Conservation (phyloP, 2,888 invertebrate species). For the Nymphalis polychloros region DNA sequence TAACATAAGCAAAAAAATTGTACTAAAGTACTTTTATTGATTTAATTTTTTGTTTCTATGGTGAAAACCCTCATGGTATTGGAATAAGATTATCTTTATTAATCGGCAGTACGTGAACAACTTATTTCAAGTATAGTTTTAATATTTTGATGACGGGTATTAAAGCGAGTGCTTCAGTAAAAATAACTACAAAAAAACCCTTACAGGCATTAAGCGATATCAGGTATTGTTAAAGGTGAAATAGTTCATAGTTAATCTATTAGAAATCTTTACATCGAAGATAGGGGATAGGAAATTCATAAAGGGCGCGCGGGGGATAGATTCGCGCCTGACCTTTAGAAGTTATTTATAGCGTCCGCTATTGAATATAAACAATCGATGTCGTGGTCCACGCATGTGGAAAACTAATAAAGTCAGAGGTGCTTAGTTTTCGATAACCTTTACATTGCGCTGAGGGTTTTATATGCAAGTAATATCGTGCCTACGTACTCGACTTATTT, state of each 20-base stretch:
- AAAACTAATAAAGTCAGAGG: conserved; percentile 39
- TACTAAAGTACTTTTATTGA: conserved; percentile 65
- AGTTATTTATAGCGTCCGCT: conserved; percentile 67
- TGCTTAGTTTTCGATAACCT: conserved; percentile 33
- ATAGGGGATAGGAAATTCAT: conserved; percentile 45
- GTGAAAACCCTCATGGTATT: conserved; percentile 49
- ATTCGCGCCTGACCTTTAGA: conserved; percentile 73
- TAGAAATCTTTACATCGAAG: conserved; percentile 15
- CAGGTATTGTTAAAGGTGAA: conserved; percentile 50
- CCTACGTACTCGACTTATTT: conserved; percentile 34
- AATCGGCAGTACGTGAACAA: conserved; percentile 17
- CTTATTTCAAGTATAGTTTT: conserved; percentile 13
- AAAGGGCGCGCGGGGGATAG: conserved; percentile 63
- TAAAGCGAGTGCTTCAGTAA: conserved; percentile 73
- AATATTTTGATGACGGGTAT: conserved; percentile 74
- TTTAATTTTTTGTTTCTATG: conserved; percentile 72
- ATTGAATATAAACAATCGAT: conserved; percentile 69
- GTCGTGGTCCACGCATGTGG: conserved; percentile 49
- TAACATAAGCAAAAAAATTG: conserved; percentile 57
- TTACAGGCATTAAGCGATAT: conserved; percentile 48
- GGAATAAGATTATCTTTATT: conserved; percentile 27
- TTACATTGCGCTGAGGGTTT: conserved; percentile 12
- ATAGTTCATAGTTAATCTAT: neutral
- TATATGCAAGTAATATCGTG: conserved; percentile 8
- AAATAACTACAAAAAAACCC: conserved; percentile 67